These are phyloP conservation scores for Cynopterus brachyotis DNA, from an alignment of 2,113 vertebrate genomes.

Conservation along the genomic window DNA sequence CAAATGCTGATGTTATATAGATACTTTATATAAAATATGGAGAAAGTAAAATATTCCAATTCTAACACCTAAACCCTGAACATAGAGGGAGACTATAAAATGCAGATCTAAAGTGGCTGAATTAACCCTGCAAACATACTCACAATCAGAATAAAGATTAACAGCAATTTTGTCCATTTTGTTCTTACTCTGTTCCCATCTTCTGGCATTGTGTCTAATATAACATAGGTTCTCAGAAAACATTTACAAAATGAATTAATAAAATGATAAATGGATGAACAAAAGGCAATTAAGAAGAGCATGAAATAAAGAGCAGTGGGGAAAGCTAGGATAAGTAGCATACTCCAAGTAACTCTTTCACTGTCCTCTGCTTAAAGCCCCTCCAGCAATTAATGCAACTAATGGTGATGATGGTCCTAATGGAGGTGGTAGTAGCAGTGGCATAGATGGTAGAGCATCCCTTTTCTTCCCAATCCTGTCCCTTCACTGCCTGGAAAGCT, in stretches of 20 bases:
- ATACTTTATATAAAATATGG: not conserved
- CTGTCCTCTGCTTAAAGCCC: not conserved
- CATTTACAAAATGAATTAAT: not conserved
- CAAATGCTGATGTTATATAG: not conserved
- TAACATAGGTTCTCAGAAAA: not conserved
- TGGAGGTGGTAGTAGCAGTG: too few species aligned
- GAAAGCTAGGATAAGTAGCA: not conserved
- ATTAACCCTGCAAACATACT: not conserved
- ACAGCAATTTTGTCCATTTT: not conserved
- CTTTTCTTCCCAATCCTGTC: not conserved
- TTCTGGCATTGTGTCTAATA: not conserved
- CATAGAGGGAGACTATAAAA: not conserved
- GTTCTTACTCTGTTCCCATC: not conserved
- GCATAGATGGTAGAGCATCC: not conserved
- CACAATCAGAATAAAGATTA: not conserved
- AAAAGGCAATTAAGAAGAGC: not conserved
- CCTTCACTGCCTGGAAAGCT: not conserved
- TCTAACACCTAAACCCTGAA: not conserved
- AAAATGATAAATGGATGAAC: not conserved
- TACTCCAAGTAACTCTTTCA: not conserved
- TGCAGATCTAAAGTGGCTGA: not conserved
- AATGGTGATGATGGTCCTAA: not conserved
- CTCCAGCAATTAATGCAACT: not conserved
- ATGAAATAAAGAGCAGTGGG: not conserved
- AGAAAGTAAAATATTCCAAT: not conserved